Conservation (phyloP, 1,140 invertebrate genomes). For the Drosophila ananassae region DNA sequence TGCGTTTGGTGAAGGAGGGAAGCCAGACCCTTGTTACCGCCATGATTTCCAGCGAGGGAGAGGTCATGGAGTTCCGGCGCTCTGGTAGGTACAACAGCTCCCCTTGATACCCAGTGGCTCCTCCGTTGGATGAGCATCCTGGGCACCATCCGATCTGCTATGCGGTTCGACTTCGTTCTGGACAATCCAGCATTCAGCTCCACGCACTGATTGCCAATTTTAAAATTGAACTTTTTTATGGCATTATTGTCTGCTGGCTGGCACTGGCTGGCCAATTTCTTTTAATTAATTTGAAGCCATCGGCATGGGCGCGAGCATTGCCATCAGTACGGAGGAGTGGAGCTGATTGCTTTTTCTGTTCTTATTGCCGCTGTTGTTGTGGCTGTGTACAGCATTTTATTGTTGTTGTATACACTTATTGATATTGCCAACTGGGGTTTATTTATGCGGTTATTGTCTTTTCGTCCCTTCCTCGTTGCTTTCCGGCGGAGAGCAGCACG, state of each 20-base stretch:
- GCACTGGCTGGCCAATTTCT: conserved; percentile 66
- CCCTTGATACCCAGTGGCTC: background rate
- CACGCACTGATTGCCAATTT: conserved; percentile 81
- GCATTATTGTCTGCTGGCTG: conserved; percentile 55
- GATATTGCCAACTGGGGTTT: conserved; percentile 81
- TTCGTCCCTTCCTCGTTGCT: conserved; percentile 9
- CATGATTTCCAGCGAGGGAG: conserved; percentile 93
- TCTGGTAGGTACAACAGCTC: conserved; percentile 76
- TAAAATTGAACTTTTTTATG: conserved; percentile 83
- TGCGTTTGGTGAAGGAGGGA: conserved; percentile 88
- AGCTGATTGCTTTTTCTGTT: conserved; percentile 69
- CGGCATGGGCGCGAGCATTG: conserved; percentile 6
- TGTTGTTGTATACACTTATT: conserved; percentile 80
- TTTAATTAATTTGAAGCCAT: conserved; percentile 82
- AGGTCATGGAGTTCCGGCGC: conserved; percentile 92
- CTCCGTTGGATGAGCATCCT: background rate
- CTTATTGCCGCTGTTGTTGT: conserved; percentile 32
- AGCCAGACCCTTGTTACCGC: conserved; percentile 88
- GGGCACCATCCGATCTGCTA: background rate
- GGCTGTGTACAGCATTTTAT: conserved; percentile 61
- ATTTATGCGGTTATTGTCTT: conserved; percentile 80
- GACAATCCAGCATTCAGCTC: conserved; percentile 33
- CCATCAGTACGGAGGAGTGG: conserved; percentile 40
- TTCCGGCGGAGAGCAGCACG: conserved; percentile 74
- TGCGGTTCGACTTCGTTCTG: background rate